Conservation (phyloP, 53 echinoderm and acorn worm species). For the Paracentrotus lividus region DNA sequence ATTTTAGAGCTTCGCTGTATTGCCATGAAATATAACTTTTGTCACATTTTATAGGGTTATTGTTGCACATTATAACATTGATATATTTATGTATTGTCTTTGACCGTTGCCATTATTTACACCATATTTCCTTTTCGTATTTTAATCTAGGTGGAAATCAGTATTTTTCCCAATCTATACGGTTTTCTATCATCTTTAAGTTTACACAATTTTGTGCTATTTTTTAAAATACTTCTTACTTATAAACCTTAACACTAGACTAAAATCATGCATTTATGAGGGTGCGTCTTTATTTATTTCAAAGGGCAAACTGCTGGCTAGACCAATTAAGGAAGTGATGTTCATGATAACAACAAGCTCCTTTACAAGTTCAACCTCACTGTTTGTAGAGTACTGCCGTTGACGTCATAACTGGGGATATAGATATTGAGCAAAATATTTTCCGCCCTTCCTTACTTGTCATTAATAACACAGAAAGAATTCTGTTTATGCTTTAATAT, state of each 20-base stretch:
- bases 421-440: conserved; percentile 9
- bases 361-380: neutral
- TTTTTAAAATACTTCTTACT: no score
- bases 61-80: neutral
- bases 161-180: no score
- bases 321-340: conserved; percentile 40
- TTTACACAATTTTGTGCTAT: no score
- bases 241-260: no score
- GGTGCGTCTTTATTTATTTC: neutral
- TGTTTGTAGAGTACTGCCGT: neutral
- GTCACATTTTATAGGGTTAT: neutral
- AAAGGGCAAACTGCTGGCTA: neutral
- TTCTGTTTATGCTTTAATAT: conserved; percentile 26
- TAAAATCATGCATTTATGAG: neutral
- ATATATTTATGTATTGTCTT: neutral
- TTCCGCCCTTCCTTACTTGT: neutral
- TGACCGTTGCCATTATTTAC: neutral
- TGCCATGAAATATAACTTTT: neutral
- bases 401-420: conserved; percentile 33
- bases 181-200: no score
- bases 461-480: neutral
- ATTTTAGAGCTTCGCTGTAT: neutral
- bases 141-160: neutral
- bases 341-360: neutral
- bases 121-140: neutral